Base-by-base conservation (phyloP, 2,113 vertebrate species). In the Amphilophus citrinellus region DNA sequence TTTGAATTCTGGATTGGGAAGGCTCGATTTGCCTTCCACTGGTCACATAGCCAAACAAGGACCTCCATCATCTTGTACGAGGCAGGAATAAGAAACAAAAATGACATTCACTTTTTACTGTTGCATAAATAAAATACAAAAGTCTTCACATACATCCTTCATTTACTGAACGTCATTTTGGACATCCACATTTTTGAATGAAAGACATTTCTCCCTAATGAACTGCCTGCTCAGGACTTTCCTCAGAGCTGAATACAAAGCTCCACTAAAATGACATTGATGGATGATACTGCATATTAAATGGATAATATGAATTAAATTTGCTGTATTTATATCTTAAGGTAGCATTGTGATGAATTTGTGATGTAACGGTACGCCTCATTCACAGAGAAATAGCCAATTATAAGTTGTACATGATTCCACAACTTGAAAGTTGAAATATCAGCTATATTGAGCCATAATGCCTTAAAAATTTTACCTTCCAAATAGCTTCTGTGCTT, bases 291-390 rank as follows among this genome's bases (percentile, higher is more conserved):
- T 27, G 17, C 27, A 73, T 68, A 42, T 27, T 79, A 80, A 68
- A 58, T n/a, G 62, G 53, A 4, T 80, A 65, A 58, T 57, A 58
- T 79, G 53, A 73, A 73, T 53, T 56, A 53, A 4, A 73, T 53
- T 73, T 71, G 24, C 53, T 71, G 44, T 44, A 53, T 71, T 17
- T 15, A 32, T 17, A 53, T 71, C 44, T 53, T 53, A 53, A 73
- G 27, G 32, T 73, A 53, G 66, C 66, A 73, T 32, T 73, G 66
- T 53, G 66, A 73, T 73, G 47, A 47, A 73, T 73, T 53, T 53
- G 24, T 53, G 66, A n/a, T 32, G 3, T 53, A 73, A 73, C 20
- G 47, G 47, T 32, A 53, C 11, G 6, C 53, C 47, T 32, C 66
- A 32, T 73, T 6, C 17, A 13, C 44, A 73, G 32, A 53, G 20